Evolutionary conservation across 2,797 vertebrate genomes (phyloP), one percentile per base, ranked within the genome.

Genomic region (Megalops cyprinoides): DNA sequence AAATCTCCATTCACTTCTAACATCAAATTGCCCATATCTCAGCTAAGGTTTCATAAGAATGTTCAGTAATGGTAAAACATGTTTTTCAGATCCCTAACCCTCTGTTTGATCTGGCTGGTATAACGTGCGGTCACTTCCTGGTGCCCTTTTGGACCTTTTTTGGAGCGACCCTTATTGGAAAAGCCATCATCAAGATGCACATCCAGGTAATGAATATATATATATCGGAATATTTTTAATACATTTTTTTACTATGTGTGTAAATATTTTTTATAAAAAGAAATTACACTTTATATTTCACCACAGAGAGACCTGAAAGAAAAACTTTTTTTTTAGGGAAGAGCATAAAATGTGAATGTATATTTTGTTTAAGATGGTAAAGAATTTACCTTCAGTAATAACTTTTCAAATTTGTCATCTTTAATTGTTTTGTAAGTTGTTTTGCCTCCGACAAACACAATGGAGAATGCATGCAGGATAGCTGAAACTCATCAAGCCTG

Each of bases 101-200:
- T 34, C 91, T 99, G 10, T 99, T 99, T 81, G 98, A 99, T 91
- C 93, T 99, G 90, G 98, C 98, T 46, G 98, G 98, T 86, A 99
- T 99, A 87, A 99, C 98, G 37, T 99, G 98, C 71, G 98, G 98
- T 14, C 98, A 99, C 87, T 99, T 99, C 82, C 92, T 99, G 76
- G 98, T 99, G 87, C 98, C 98, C 46, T 99, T 99, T 90, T 99
- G 98, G 98, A 99, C 98, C 44, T 99, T 99, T 92, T 99, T 99
- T 85, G 98, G 98, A 79, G 98, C 98, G 23, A 99, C 98, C 37
- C 88, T 99, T 23, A 99, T 99, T 85, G 98, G 98, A 86, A 99
- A 99, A 94, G 98, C 98, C 56, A 93, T 99, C 85, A 94, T 99
- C 88, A 99, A 99, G 94, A 99, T 99, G 98, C 98, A 99, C 82